Percentiles rank a stretch among this genome's conserved stretches.
Evolutionary conservation across 2,888 invertebrate species (phyloP).

Genomic region (Arge pagana): DNA sequence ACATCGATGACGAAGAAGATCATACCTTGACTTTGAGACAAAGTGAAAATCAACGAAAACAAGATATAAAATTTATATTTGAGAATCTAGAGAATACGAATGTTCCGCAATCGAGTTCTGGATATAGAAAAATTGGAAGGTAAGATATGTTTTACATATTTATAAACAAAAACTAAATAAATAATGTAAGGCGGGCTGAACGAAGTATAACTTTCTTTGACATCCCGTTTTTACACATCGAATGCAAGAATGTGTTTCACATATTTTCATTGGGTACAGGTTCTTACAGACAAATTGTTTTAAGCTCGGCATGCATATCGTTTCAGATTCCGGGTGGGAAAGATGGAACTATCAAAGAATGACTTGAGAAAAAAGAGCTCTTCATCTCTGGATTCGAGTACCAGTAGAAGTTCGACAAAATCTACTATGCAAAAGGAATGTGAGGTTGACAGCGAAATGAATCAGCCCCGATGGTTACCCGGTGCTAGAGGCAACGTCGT

Average conservation of each 20-base stretch:
- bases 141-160: constrained; percentile 24
- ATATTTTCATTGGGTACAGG: background rate
- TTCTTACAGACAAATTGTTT: background rate
- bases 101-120: constrained; percentile 38
- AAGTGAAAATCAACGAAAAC: constrained; percentile 51
- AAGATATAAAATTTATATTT: constrained; percentile 52
- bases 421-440: background rate
- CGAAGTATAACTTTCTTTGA: too few species aligned
- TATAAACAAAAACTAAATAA: background rate
- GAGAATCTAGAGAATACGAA: constrained; percentile 33
- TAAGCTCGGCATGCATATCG: background rate
- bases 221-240: too few species aligned
- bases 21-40: constrained; percentile 53
- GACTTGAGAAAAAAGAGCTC: constrained; percentile 51
- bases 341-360: constrained; percentile 51
- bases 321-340: constrained; percentile 52
- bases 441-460: background rate
- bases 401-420: background rate
- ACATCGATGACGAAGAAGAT: constrained; percentile 53
- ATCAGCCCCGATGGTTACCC: background rate
- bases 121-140: constrained; percentile 55
- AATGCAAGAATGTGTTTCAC: too few species aligned
- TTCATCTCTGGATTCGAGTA: constrained; percentile 22
- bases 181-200: too few species aligned
- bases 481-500: background rate